Percentiles rank a stretch among this genome's conserved stretches.
Evolutionary conservation across 2,888 invertebrate species (phyloP).

Genomic region (Nymphalis polychloros): DNA sequence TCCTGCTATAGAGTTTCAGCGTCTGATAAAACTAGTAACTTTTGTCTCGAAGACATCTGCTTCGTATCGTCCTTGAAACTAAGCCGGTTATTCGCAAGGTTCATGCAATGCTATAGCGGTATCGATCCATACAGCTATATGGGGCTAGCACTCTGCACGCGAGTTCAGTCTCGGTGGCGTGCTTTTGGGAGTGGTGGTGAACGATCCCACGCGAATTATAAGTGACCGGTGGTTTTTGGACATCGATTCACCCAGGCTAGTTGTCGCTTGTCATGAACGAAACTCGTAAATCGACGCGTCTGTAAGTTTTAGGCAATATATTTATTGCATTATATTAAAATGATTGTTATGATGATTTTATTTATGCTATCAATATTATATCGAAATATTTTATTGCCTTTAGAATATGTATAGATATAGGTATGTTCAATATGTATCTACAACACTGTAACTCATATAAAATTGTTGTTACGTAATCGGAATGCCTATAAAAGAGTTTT

Average conservation of each 20-base stretch:
- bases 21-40: neutral
- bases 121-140: conserved; percentile 49
- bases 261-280: no score
- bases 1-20: neutral
- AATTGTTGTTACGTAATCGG: conserved; percentile 7
- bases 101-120: conserved; percentile 42
- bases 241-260: conserved; percentile 8
- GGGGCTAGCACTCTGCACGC: conserved; percentile 59
- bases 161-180: conserved; percentile 55
- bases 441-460: neutral
- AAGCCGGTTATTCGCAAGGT: conserved; percentile 43
- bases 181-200: conserved; percentile 51
- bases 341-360: no score
- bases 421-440: neutral
- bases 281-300: no score
- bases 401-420: neutral
- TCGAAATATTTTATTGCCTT: neutral
- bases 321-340: no score
- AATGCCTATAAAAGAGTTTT: neutral
- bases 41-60: conserved; percentile 36
- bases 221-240: conserved; percentile 28
- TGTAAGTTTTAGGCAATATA: no score
- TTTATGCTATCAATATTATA: no score
- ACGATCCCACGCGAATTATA: conserved; percentile 31
- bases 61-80: conserved; percentile 43